Evolutionary conservation across 2,888 invertebrate genomes (phyloP).

Genomic region (Lithophane socia): DNA sequence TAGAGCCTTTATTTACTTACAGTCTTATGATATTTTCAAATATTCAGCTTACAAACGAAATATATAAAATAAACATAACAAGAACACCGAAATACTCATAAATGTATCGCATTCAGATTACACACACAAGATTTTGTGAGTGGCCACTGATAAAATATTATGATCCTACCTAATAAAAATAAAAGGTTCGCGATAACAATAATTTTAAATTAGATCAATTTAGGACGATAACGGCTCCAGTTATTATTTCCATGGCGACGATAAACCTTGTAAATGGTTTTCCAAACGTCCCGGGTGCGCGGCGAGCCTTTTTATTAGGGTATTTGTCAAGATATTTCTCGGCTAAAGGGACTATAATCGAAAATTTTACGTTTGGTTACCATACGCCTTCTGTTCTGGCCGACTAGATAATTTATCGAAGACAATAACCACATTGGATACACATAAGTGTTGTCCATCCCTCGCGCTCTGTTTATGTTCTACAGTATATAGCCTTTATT

Average conservation of each 20-base stretch:
- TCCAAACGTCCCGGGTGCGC: conserved; percentile 87
- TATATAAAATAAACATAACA: conserved; percentile 14
- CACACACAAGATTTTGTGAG: conserved; percentile 73
- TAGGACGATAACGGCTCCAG: conserved; percentile 88
- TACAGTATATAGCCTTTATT: background rate
- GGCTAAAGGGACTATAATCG: conserved; percentile 86
- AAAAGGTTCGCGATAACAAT: conserved; percentile 88
- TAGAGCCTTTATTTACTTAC: background rate
- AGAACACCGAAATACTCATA: conserved; percentile 16
- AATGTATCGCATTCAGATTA: conserved; percentile 60
- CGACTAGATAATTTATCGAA: conserved; percentile 73
- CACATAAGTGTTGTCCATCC: conserved; percentile 48
- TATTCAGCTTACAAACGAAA: background rate
- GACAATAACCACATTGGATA: conserved; percentile 60
- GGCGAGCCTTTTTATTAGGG: conserved; percentile 88
- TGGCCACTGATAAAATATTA: conserved; percentile 80
- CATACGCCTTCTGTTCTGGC: conserved; percentile 79
- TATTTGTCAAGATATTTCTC: conserved; percentile 89
- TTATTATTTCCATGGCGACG: conserved; percentile 90
- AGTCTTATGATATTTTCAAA: background rate
- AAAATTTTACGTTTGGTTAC: conserved; percentile 87
- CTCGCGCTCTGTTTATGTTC: conserved; percentile 34
- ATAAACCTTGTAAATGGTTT: conserved; percentile 90
- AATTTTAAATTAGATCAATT: conserved; percentile 90
- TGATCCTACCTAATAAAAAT: conserved; percentile 86